Conservation (phyloP, 2,888 invertebrate genomes). For the Crematogaster levior region DNA sequence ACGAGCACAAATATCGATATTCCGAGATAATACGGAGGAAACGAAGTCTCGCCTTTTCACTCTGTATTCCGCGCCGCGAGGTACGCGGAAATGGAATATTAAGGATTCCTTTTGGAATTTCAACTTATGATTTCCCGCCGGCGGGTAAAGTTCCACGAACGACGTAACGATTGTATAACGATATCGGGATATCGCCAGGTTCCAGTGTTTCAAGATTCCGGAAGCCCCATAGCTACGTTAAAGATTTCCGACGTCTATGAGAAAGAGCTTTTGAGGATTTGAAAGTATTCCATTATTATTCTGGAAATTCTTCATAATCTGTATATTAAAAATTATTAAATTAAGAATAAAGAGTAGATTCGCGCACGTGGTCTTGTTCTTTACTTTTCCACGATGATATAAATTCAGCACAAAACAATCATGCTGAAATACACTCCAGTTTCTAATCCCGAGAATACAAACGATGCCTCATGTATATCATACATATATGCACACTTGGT, state of each 20-base stretch:
- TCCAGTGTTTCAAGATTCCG: conserved; percentile 26
- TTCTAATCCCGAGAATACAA: no score
- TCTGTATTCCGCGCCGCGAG: conserved; percentile 49
- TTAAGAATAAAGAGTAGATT: not conserved
- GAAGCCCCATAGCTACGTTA: not conserved
- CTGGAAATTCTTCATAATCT: not conserved
- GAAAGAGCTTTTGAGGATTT: not conserved
- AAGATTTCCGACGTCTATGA: not conserved
- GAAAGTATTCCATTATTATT: conserved; percentile 21
- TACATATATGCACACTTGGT: not conserved
- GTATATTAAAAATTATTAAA: not conserved
- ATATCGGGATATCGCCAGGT: conserved; percentile 34
- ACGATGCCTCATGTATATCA: not conserved
- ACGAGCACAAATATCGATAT: conserved; percentile 45
- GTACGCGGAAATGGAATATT: conserved; percentile 57
- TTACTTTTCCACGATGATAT: no score
- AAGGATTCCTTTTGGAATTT: conserved; percentile 59
- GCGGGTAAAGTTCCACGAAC: conserved; percentile 35
- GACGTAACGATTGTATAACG: conserved; percentile 49
- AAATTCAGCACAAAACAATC: no score
- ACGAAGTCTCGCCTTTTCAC: conserved; percentile 43
- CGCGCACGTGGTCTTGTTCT: no score
- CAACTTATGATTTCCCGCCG: conserved; percentile 69
- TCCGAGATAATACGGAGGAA: conserved; percentile 37
- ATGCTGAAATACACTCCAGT: no score